Evolutionary conservation across 2,113 vertebrate species (phyloP).

Genomic region (Mugil cephalus): DNA sequence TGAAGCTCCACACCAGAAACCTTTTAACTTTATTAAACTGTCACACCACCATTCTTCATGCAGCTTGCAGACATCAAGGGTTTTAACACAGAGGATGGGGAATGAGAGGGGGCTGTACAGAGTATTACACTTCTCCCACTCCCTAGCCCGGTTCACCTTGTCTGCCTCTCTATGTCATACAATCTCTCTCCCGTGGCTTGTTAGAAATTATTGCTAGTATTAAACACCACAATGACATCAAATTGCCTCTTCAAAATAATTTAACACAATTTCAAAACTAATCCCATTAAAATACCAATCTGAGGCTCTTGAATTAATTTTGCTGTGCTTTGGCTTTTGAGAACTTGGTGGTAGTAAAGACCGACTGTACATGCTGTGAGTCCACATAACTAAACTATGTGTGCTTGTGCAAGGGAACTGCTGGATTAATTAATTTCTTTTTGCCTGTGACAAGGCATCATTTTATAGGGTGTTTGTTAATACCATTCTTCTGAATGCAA

Average conservation of each 20-base stretch:
- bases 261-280: not conserved
- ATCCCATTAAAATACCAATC: not conserved
- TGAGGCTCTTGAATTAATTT: not conserved
- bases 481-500: no score
- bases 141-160: not conserved
- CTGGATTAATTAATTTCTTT: no score
- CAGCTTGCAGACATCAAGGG: slow-evolving; percentile 37
- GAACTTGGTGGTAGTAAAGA: no score
- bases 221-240: slow-evolving; percentile 12
- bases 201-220: slow-evolving; percentile 19
- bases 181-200: slow-evolving; percentile 2
- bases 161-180: slow-evolving; percentile 4
- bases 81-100: slow-evolving; percentile 32
- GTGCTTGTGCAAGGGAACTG: no score
- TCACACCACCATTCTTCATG: slow-evolving; percentile 60
- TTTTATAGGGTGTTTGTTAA: no score
- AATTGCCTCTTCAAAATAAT: slow-evolving; percentile 12
- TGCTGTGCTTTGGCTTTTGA: no score
- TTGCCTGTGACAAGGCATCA: no score
- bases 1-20: slow-evolving; percentile 55
- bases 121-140: not conserved
- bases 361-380: no score
- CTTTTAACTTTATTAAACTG: slow-evolving; percentile 77
- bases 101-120: not conserved
- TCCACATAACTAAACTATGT: no score